phyloP scores from a whole-genome alignment of 2,113 vertebrate species.

The Eulemur rufifrons region DNA sequence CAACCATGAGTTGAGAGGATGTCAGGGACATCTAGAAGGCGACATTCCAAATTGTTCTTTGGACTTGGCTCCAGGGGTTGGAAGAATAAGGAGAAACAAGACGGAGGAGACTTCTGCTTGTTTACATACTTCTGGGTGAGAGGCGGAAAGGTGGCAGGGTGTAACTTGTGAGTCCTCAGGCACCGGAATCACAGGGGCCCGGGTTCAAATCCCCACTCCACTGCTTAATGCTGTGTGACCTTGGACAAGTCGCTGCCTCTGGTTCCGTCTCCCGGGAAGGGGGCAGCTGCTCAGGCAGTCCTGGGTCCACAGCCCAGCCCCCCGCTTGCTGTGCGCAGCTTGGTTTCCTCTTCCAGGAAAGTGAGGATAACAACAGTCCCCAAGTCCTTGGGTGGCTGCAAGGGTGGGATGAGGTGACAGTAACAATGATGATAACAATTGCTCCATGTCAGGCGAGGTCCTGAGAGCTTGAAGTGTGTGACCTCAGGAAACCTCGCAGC shows the following conservation, averaged over 20 bases:
- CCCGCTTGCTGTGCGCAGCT: fast-evolving
- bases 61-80: neutral
- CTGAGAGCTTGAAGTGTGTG: fast-evolving
- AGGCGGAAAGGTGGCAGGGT: neutral
- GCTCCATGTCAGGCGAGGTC: neutral
- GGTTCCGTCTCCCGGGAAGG: fast-evolving
- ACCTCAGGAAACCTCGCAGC: neutral
- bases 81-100: neutral
- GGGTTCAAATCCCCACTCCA: neutral
- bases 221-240: neutral
- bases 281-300: neutral
- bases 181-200: neutral
- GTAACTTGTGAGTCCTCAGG: neutral
- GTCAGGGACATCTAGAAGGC: neutral
- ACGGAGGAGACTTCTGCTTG: neutral
- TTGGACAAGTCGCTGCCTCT: neutral
- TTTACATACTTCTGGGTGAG: neutral
- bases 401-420: neutral
- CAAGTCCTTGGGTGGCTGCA: neutral
- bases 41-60: neutral
- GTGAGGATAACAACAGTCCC: neutral
- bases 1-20: neutral
- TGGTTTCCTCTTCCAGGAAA: neutral
- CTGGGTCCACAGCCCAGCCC: fast-evolving
- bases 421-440: fast-evolving